Conservation (phyloP, 2,797 vertebrate species). For the Selene dorsalis region DNA sequence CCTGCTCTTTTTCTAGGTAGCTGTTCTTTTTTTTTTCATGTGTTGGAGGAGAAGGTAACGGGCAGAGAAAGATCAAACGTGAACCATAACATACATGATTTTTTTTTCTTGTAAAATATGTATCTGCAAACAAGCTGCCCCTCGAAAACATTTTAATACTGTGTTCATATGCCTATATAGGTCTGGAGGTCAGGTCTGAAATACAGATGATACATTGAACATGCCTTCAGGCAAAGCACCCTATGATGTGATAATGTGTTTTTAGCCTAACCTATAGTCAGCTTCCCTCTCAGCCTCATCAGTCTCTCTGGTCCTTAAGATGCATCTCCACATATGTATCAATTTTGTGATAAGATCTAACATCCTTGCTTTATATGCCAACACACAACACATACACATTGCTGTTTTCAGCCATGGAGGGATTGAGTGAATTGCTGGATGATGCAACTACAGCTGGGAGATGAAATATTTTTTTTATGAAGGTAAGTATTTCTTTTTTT, state of each 20-base stretch:
- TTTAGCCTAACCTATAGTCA: conserved; percentile 15
- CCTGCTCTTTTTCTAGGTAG: neutral
- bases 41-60: neutral
- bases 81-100: neutral
- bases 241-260: conserved; percentile 14
- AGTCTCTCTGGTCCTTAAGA: neutral
- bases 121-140: neutral
- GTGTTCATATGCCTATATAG: neutral
- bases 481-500: too few species aligned
- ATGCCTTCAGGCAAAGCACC: conserved; percentile 17
- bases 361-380: too few species aligned
- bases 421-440: too few species aligned
- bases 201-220: neutral
- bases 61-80: neutral
- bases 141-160: neutral
- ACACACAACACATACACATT: too few species aligned
- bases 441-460: too few species aligned
- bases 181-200: neutral
- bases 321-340: too few species aligned
- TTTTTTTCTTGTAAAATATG: neutral
- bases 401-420: too few species aligned
- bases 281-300: conserved; percentile 14
- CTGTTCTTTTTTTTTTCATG: neutral
- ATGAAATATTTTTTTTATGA: too few species aligned
- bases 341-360: too few species aligned